Evolutionary conservation across 2,113 vertebrate species (phyloP).

Genomic region (Trinectes maculatus): DNA sequence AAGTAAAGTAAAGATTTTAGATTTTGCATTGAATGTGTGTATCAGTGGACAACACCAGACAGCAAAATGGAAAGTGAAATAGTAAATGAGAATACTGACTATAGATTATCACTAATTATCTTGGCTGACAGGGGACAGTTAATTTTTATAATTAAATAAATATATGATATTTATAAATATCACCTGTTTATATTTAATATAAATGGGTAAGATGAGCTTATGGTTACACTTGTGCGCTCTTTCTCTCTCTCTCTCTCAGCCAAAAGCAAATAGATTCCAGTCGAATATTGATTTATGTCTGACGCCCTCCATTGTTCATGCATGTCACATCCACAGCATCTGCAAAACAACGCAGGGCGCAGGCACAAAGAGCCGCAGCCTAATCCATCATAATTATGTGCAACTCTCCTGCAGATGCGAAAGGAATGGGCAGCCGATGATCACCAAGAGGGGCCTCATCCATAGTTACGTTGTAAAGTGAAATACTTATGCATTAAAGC

Average conservation of each 20-base stretch:
- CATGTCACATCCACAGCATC: slow-evolving; percentile 86
- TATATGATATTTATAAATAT: too few species aligned
- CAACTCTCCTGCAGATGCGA: slow-evolving; percentile 83
- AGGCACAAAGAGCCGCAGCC: slow-evolving; percentile 84
- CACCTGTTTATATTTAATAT: too few species aligned
- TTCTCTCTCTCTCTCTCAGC: slow-evolving; percentile 6
- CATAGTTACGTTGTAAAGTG: slow-evolving; percentile 1
- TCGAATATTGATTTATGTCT: slow-evolving; percentile 67
- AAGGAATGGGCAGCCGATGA: slow-evolving; percentile 53
- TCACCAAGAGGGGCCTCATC: slow-evolving; percentile 25
- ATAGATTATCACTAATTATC: too few species aligned
- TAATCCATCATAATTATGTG: slow-evolving; percentile 92
- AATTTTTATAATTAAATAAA: too few species aligned
- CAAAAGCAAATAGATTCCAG: slow-evolving; percentile 49
- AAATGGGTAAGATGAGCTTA: not conserved
- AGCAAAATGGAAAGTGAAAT: too few species aligned
- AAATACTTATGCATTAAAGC: slow-evolving; percentile 8
- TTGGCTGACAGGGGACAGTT: too few species aligned
- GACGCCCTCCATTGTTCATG: slow-evolving; percentile 84
- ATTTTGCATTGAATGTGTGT: too few species aligned
- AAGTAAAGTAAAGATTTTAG: too few species aligned
- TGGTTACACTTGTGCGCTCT: slow-evolving; percentile 3
- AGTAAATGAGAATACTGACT: too few species aligned
- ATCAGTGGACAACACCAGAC: too few species aligned
- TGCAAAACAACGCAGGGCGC: slow-evolving; percentile 86